Evolutionary conservation across 2,888 invertebrate species (phyloP), one percentile per base, ranked within the genome.

Genomic region (Chesias legatella): DNA sequence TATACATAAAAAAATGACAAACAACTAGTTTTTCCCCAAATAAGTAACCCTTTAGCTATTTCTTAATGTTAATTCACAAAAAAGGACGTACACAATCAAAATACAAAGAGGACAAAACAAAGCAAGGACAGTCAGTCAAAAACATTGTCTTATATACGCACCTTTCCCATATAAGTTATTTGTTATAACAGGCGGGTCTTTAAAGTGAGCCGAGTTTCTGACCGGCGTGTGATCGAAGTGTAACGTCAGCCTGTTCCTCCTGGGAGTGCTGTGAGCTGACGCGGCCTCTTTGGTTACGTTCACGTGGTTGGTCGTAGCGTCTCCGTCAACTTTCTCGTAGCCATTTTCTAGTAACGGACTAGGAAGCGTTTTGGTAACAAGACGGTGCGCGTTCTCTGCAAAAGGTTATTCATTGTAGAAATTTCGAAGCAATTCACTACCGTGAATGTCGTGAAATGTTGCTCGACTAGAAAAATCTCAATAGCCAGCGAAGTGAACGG

Each of bases 311-410:
- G 48, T 22, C 0, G 74, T 73, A 1, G 51, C 71, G 27, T 82
- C 81, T 1, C 79, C 80, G 33, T 80, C 84, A 0, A 73, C 55
- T 64, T 69, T 79, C 36, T 82, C 83, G 36, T 76, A 68, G 0
- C 82, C 82, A 37, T 85, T 84, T 43, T 81, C 83, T 13, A 80
- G 36, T 1, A 71, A 55, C 0, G 83, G 79, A 51, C 79, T 81
- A 0, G 81, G 79, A 7, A 81, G 61, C 0, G 66, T 61, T 58
- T 82, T 85, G n/a, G 82, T 77, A 6, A 83, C 75, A 1, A 89
- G 90, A 23, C 97, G 91, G 64, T 94, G 93, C 38, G 96, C 90
- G 82, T 96, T 96, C 58, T 98, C 98, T 89, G 71, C 39, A 32
- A n/a, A 33, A 35, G 27, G 44, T 28, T 17, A 17, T 3, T 17